These are phyloP conservation scores for Porites rus DNA, from an alignment of 92 coral and sea anemone species.

Conservation along the genomic window DNA sequence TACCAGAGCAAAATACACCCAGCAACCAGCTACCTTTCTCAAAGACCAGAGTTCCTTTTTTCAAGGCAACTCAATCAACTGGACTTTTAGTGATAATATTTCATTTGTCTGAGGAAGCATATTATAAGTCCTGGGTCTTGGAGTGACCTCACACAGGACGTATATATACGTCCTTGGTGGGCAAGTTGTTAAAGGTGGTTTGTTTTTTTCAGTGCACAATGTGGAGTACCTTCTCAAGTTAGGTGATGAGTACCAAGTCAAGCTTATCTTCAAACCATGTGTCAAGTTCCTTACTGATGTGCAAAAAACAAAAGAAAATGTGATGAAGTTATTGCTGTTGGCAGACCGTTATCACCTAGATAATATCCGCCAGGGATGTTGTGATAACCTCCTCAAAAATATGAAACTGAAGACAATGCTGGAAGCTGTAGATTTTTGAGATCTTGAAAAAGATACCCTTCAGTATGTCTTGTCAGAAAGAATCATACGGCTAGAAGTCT, in stretches of 20 bases:
- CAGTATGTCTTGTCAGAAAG: conserved; percentile 23
- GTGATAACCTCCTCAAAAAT: conserved; percentile 9
- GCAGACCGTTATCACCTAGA: conserved; percentile 16
- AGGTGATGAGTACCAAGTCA: conserved; percentile 45
- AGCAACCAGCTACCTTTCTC: too few relatives aligned
- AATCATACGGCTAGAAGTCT: background rate
- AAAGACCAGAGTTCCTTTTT: too few relatives aligned
- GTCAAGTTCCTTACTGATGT: background rate
- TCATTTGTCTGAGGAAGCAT: too few relatives aligned
- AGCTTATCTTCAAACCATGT: conserved; percentile 26
- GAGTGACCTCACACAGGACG: too few relatives aligned
- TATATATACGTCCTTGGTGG: background rate
- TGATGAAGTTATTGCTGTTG: conserved; percentile 13
- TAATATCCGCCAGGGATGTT: conserved; percentile 20
- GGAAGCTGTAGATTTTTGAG: background rate
- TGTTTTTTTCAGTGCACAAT: background rate
- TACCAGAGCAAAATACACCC: too few relatives aligned
- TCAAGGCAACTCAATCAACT: too few relatives aligned
- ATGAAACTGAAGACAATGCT: conserved; percentile 1
- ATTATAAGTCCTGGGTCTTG: too few relatives aligned
- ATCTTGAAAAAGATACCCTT: conserved; percentile 17
- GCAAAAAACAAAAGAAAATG: conserved; percentile 9
- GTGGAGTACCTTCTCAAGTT: conserved; percentile 33
- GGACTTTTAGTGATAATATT: too few relatives aligned
- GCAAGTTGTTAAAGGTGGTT: background rate